Conservation (phyloP, 2,797 vertebrate species). For the Zalophus californianus region DNA sequence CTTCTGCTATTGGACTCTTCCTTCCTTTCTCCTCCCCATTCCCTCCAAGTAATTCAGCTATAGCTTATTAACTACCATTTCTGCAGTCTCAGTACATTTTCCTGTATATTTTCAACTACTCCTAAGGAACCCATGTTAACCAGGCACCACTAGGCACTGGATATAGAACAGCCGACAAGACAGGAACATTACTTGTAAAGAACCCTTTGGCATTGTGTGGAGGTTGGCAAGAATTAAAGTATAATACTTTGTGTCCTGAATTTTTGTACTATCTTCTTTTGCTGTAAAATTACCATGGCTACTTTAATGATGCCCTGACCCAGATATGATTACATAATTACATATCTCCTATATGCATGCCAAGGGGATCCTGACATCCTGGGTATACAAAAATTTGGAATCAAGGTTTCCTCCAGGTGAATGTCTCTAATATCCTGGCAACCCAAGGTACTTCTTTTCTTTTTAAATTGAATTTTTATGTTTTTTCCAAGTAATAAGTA, state of each 20-base stretch:
- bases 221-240: neutral
- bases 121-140: neutral
- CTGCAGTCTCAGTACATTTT: neutral
- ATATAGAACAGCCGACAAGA: neutral
- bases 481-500: neutral
- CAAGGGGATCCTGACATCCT: neutral
- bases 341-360: neutral
- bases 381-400: neutral
- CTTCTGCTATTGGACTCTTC: neutral
- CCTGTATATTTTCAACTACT: neutral
- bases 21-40: neutral
- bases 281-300: neutral
- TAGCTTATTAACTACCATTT: neutral
- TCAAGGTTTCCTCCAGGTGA: neutral
- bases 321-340: neutral
- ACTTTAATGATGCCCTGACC: neutral
- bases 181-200: neutral
- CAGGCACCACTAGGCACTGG: neutral
- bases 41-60: neutral
- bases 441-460: neutral
- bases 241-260: neutral
- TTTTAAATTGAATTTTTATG: neutral
- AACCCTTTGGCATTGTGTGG: neutral
- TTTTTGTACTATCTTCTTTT: neutral
- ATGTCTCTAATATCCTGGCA: neutral